Percentiles rank a stretch among this genome's conserved stretches.
Evolutionary conservation across 2,113 vertebrate genomes (phyloP).

Genomic region (Xiphias gladius): DNA sequence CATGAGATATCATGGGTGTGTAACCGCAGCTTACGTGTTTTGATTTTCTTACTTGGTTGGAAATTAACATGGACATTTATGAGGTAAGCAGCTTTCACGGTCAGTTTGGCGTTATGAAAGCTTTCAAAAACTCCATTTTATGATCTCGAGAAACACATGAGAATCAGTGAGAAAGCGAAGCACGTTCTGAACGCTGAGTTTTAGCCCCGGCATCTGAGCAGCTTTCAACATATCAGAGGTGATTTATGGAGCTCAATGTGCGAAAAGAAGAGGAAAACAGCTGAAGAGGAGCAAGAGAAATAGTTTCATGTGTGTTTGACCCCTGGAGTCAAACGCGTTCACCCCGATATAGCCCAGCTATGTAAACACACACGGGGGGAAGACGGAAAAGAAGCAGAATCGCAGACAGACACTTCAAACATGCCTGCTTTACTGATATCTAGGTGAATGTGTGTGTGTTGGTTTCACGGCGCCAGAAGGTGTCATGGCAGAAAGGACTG

Average conservation of each 20-base stretch:
- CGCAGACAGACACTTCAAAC: background rate
- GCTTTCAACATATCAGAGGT: background rate
- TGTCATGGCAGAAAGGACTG: no score
- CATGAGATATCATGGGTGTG: conserved; percentile 2
- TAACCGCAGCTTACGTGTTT: background rate
- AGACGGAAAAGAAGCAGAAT: background rate
- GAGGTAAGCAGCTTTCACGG: background rate
- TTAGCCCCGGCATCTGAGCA: no score
- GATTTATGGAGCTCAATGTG: background rate
- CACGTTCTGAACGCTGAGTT: no score
- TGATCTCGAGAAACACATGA: no score
- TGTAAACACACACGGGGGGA: conserved; percentile 26
- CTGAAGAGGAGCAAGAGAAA: background rate
- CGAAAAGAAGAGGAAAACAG: background rate
- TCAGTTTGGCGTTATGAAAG: no score
- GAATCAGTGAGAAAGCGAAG: background rate
- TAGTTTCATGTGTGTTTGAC: conserved; percentile 9
- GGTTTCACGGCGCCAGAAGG: no score
- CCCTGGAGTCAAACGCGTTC: conserved; percentile 27
- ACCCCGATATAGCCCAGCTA: conserved; percentile 17
- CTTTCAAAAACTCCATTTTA: no score
- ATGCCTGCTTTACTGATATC: background rate
- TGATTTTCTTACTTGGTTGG: background rate
- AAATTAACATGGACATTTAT: conserved; percentile 20
- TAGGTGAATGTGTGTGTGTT: no score